A percentile compares a stretch with the other conserved stretches of the same genome.
phyloP scores from a whole-genome alignment of 2,113 vertebrate genomes.

The Elaphurus davidianus region DNA sequence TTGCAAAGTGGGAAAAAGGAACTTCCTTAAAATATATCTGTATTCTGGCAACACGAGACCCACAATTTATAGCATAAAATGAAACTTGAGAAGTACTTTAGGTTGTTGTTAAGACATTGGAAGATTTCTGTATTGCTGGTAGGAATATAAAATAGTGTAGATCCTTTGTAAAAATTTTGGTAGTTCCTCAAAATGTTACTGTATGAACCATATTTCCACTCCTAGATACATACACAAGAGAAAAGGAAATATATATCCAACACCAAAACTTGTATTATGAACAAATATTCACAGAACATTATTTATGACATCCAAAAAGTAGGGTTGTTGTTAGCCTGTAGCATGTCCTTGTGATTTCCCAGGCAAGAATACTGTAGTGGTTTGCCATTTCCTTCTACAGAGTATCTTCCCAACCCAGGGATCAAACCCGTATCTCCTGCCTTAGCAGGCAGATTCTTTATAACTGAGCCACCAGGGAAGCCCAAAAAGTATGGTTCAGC shows the following conservation, averaged over 20 bases:
- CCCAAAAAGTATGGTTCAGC: background rate
- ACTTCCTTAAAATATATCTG: background rate
- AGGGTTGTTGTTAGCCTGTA: background rate
- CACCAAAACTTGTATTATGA: background rate
- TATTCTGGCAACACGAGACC: background rate
- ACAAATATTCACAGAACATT: background rate
- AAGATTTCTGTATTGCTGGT: background rate
- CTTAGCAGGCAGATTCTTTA: background rate
- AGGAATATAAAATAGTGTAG: background rate
- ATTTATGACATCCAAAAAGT: background rate
- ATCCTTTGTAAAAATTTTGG: background rate
- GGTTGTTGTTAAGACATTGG: background rate
- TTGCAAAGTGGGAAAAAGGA: background rate
- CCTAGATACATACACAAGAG: background rate
- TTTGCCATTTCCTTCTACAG: background rate
- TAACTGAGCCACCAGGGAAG: background rate
- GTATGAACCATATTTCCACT: background rate
- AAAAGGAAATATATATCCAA: background rate
- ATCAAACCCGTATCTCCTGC: background rate
- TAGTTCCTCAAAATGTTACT: background rate
- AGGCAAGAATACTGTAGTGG: background rate
- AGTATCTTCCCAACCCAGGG: background rate
- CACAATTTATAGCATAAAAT: background rate
- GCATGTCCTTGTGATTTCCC: background rate
- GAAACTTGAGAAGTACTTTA: background rate